Conservation (phyloP, 2,113 vertebrate species). For the Sinocyclocheilus anshuiensis region DNA sequence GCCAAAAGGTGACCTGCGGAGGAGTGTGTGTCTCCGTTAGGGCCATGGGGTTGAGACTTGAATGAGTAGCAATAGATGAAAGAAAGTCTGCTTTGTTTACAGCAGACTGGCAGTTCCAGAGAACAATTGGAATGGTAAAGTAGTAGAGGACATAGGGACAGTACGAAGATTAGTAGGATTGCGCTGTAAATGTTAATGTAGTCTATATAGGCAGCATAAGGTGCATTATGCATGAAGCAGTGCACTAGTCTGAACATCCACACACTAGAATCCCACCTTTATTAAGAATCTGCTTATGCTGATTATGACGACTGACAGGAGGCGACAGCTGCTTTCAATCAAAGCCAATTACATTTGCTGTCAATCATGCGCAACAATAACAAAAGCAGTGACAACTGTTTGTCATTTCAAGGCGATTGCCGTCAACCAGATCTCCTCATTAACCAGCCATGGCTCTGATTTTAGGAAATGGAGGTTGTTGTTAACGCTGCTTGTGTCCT, state of each 20-base stretch:
- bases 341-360: constrained; percentile 22
- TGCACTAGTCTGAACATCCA: background rate
- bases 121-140: too few species aligned
- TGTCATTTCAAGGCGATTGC: constrained; percentile 30
- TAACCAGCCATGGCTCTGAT: constrained; percentile 11
- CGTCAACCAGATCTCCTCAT: constrained; percentile 30
- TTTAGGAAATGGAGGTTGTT: too few species aligned
- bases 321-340: constrained; percentile 37
- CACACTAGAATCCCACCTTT: background rate
- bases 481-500: background rate
- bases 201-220: background rate
- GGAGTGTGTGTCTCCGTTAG: too few species aligned
- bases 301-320: constrained; percentile 26
- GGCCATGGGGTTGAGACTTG: too few species aligned
- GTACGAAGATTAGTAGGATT: too few species aligned
- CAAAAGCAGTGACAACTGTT: constrained; percentile 15
- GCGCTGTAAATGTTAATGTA: background rate
- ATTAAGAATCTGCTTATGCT: constrained; percentile 35
- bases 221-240: background rate
- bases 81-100: too few species aligned
- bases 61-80: too few species aligned
- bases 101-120: too few species aligned
- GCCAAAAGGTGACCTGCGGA: too few species aligned
- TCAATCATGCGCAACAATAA: constrained; percentile 36
- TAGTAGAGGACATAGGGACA: too few species aligned